These are phyloP conservation scores for Mionectes olivaceus DNA, from an alignment of 2,797 vertebrate genomes.

Conservation along the genomic window DNA sequence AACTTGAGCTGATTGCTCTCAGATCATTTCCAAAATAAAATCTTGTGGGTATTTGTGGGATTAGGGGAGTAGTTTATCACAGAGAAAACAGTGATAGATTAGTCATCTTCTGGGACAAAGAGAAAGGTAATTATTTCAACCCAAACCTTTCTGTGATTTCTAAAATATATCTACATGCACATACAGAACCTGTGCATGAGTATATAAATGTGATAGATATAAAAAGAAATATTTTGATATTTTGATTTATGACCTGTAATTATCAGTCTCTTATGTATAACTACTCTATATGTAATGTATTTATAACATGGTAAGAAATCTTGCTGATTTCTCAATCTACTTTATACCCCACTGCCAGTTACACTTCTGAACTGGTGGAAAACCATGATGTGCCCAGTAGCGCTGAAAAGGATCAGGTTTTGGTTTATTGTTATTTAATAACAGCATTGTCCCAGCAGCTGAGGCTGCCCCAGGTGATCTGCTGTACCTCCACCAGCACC, in stretches of 20 bases:
- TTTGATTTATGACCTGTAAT: neutral
- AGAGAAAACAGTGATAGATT: neutral
- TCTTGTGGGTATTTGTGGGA: neutral
- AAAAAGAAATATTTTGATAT: neutral
- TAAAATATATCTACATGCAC: neutral
- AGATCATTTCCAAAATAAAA: neutral
- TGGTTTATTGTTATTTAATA: neutral
- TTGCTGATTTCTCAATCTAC: neutral
- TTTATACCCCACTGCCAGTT: neutral
- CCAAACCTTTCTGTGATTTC: neutral
- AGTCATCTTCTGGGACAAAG: neutral
- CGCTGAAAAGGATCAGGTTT: neutral
- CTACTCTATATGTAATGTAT: neutral
- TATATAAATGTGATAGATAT: neutral
- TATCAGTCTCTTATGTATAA: neutral
- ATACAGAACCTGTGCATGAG: neutral
- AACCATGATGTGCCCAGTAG: neutral
- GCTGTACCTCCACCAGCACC: neutral
- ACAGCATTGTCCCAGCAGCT: fast-evolving
- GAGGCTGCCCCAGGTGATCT: neutral
- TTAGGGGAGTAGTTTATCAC: neutral
- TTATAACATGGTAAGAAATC: neutral
- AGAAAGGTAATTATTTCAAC: neutral
- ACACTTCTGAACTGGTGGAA: neutral
- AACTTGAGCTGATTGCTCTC: neutral